Evolutionary conservation across 2,797 vertebrate genomes (phyloP).

Genomic region (Rhynchotus rufescens): DNA sequence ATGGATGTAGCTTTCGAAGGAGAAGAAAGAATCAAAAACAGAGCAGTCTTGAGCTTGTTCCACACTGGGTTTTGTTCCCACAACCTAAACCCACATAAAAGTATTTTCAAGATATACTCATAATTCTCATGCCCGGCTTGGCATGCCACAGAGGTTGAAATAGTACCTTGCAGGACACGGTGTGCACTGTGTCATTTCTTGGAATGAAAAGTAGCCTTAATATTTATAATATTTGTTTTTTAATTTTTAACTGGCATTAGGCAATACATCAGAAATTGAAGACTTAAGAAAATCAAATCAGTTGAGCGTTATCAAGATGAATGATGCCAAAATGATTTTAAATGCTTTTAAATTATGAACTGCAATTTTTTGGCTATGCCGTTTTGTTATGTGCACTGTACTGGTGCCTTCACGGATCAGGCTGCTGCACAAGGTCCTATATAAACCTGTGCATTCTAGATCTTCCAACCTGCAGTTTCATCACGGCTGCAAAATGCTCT

Average conservation of each 20-base stretch:
- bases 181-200: not conserved
- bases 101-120: not conserved
- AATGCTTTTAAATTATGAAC: not conserved
- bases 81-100: not conserved
- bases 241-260: not conserved
- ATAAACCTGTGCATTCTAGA: not conserved
- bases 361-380: not conserved
- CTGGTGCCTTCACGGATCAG: not conserved
- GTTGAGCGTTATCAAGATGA: not conserved
- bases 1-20: not conserved
- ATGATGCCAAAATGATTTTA: not conserved
- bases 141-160: not conserved
- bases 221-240: no score
- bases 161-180: not conserved
- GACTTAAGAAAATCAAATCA: not conserved
- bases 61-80: not conserved
- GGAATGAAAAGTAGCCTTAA: not conserved
- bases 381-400: not conserved
- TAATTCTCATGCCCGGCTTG: not conserved
- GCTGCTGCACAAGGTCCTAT: not conserved
- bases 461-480: not conserved
- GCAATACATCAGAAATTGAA: not conserved
- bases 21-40: not conserved
- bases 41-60: not conserved
- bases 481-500: not conserved